A percentile compares a stretch with the other conserved stretches of the same genome.
Conservation (phyloP, 2,797 vertebrate species). For the Scolopax rusticola region DNA sequence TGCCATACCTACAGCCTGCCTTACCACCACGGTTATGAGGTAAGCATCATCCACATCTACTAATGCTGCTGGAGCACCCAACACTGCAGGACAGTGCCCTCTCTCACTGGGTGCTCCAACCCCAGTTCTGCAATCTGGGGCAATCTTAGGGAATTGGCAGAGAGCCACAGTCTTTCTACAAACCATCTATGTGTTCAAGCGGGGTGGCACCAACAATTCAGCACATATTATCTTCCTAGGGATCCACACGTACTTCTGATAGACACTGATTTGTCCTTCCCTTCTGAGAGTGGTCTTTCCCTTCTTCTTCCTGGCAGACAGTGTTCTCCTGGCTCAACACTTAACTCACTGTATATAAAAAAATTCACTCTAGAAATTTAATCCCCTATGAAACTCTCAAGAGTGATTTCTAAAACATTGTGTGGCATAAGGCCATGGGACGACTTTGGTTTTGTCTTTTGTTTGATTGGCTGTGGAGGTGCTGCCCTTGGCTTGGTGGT, state of each 20-base stretch:
- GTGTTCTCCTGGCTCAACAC: background rate
- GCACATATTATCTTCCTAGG: background rate
- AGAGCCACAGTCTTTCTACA: background rate
- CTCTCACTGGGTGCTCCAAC: background rate
- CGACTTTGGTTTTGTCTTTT: background rate
- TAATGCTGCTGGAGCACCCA: background rate
- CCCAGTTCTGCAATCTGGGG: background rate
- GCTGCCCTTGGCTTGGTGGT: background rate
- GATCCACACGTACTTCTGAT: background rate
- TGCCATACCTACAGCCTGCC: background rate
- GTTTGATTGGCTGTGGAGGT: background rate
- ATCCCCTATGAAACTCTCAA: background rate
- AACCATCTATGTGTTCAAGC: background rate
- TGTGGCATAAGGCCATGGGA: background rate
- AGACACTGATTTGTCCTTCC: background rate
- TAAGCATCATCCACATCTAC: background rate
- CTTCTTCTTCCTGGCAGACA: background rate
- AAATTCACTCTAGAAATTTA: background rate
- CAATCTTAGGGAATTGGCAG: background rate
- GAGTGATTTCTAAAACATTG: background rate
- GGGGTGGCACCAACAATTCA: background rate
- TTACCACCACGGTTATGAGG: background rate
- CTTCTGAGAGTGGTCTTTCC: background rate
- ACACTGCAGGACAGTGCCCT: background rate
- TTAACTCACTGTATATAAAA: background rate